phyloP scores from a whole-genome alignment of 1,140 invertebrate genomes.

The Drosophila ercepeae region DNA sequence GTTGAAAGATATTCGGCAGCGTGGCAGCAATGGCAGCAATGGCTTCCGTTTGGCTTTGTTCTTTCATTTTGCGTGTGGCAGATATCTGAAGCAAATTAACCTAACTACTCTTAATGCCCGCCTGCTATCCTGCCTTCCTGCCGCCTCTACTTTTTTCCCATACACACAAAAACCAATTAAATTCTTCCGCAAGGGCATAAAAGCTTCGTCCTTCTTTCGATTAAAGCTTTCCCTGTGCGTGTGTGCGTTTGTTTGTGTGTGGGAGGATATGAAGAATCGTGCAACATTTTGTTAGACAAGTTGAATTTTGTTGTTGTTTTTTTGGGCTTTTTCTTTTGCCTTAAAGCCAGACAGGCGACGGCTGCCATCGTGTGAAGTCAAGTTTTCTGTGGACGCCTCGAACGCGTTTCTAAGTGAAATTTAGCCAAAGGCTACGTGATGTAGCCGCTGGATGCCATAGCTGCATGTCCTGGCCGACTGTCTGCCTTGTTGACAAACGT shows the following conservation, averaged over 20 bases:
- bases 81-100: constrained; percentile 57
- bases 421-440: constrained; percentile 47
- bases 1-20: constrained; percentile 11
- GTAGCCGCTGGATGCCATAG: constrained; percentile 28
- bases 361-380: constrained; percentile 50
- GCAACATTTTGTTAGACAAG: background rate
- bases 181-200: constrained; percentile 54
- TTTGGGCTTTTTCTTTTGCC: constrained; percentile 29
- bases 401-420: constrained; percentile 50
- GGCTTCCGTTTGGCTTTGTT: constrained; percentile 29
- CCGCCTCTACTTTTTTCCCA: background rate
- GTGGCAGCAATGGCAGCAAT: constrained; percentile 1
- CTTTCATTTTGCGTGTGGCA: constrained; percentile 50
- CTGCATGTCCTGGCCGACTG: constrained; percentile 58
- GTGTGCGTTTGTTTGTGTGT: background rate
- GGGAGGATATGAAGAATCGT: background rate
- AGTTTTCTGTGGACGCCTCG: constrained; percentile 63
- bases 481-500: constrained; percentile 52
- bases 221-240: constrained; percentile 27
- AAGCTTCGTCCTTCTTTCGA: constrained; percentile 42
- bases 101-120: constrained; percentile 51
- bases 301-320: background rate
- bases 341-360: constrained; percentile 26
- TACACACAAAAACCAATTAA: constrained; percentile 51
- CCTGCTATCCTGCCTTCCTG: constrained; percentile 1